Percentiles rank a stretch among this genome's conserved stretches.
phyloP scores from a whole-genome alignment of 2,797 vertebrate species.

The Nannoperca australis region DNA sequence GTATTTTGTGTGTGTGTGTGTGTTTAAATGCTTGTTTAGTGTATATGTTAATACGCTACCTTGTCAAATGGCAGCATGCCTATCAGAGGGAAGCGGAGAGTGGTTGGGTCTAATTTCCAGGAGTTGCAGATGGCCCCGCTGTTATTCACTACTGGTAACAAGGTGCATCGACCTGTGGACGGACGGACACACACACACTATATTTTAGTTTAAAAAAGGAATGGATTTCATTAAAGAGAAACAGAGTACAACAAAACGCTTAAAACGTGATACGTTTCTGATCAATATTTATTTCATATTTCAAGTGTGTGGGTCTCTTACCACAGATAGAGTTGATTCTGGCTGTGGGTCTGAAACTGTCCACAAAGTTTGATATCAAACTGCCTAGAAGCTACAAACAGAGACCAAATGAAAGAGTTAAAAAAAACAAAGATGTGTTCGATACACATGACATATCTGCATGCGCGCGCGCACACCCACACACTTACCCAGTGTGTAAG shows the following conservation, averaged over 20 bases:
- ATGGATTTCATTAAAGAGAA: not conserved
- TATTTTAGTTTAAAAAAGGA: not conserved
- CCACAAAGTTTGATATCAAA: constrained; percentile 97
- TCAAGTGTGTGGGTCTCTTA: constrained; percentile 77
- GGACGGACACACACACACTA: constrained; percentile 7
- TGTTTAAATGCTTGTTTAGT: not conserved
- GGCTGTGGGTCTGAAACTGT: constrained; percentile 98
- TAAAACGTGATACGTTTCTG: not conserved
- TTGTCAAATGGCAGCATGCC: constrained; percentile 98
- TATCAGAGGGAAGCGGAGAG: constrained; percentile 95
- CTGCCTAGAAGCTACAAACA: constrained; percentile 91
- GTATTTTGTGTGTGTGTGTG: no score
- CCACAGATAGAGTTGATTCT: constrained; percentile 99
- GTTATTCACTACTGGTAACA: constrained; percentile 98
- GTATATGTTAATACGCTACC: constrained; percentile 76
- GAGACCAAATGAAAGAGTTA: not conserved
- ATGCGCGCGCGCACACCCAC: not conserved
- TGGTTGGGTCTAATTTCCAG: constrained; percentile 97
- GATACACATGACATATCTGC: not conserved
- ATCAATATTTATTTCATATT: not conserved
- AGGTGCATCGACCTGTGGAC: constrained; percentile 92
- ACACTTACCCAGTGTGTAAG: constrained; percentile 94
- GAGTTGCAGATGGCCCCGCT: constrained; percentile 99
- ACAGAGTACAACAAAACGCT: not conserved
- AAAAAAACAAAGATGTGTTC: not conserved